Evolutionary conservation across 2,888 invertebrate species (phyloP), one percentile per base, ranked within the genome.

Genomic region (Baronia brevicornis): DNA sequence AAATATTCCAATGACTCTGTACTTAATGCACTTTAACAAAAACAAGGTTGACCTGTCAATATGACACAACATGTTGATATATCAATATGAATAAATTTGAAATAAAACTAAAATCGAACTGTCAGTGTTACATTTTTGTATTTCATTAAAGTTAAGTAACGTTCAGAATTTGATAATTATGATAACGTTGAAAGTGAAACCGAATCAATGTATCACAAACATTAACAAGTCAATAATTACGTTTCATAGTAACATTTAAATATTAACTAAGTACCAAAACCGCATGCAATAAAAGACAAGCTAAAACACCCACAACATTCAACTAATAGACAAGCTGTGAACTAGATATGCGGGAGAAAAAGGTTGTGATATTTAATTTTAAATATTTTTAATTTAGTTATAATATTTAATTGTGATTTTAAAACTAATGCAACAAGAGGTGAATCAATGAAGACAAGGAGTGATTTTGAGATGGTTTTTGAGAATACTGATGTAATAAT

Each of bases 251-350:
- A 29, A 12, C 14, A 26, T 17, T 27, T 12, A 11, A 10, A 27
- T 14, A 29, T 19, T 11, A 29, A 20, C 24, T 14, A 30, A 17
- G 25, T 54, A 64, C 58, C 50, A 73, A 70, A 72, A 48, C 36
- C 53, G 53, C 77, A 73, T 79, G 77, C 80, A 72, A 63, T 58
- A 67, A 40, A 43, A 44, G 38, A 41, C 33, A 39, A 38, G 17
- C 21, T 33, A 33, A 13, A 30, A 26, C 25, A 35, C 21, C 14
- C 35, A n/a, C n/a, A 20, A 17, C 9, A 29, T 14, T 22, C 12
- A 26, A 23, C 27, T 38, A 30, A 28, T 13, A 29, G 5, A 27
- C 10, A 35, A 28, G 28, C 35, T 11, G 32, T 35, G 35, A 25
- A 35, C 25, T 30, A 35, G 8, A 15, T 18, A 25, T 20, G 10